Evolutionary conservation across 2,113 vertebrate genomes (phyloP).

Genomic region (Rhinoderma darwinii): DNA sequence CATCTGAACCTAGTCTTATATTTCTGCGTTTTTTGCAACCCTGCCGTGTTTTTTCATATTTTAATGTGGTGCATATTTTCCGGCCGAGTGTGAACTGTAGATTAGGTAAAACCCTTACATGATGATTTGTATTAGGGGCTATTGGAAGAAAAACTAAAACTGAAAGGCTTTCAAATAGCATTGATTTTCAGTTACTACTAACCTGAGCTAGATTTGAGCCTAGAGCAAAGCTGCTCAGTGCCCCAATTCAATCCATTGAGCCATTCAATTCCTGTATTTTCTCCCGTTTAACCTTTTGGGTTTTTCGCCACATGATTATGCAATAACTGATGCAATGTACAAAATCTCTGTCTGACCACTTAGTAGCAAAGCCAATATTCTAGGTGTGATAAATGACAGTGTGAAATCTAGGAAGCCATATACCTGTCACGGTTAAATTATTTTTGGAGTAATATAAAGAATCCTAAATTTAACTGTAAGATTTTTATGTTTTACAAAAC

Average conservation of each 20-base stretch:
- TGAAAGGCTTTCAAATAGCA: constrained; percentile 42
- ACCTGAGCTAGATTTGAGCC: constrained; percentile 52
- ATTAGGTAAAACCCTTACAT: constrained; percentile 1
- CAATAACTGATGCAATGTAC: constrained; percentile 46
- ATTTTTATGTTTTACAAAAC: background rate
- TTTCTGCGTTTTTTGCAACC: background rate
- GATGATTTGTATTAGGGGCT: constrained; percentile 9
- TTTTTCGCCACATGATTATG: constrained; percentile 44
- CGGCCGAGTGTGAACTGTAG: background rate
- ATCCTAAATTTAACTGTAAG: background rate
- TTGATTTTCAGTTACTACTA: constrained; percentile 53
- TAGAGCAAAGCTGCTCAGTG: constrained; percentile 36
- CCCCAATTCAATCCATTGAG: constrained; percentile 46
- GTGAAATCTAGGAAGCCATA: constrained; percentile 34
- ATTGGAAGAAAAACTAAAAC: constrained; percentile 33
- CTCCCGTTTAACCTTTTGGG: constrained; percentile 46
- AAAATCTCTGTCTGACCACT: constrained; percentile 48
- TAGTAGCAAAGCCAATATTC: constrained; percentile 46
- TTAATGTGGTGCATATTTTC: background rate
- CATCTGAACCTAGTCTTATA: background rate
- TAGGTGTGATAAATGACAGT: constrained; percentile 30
- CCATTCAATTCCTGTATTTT: constrained; percentile 53
- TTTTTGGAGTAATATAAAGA: constrained; percentile 17
- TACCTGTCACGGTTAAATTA: constrained; percentile 27
- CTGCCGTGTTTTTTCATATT: background rate